phyloP scores from a whole-genome alignment of 2,113 vertebrate species.

The Polyodon spathula region DNA sequence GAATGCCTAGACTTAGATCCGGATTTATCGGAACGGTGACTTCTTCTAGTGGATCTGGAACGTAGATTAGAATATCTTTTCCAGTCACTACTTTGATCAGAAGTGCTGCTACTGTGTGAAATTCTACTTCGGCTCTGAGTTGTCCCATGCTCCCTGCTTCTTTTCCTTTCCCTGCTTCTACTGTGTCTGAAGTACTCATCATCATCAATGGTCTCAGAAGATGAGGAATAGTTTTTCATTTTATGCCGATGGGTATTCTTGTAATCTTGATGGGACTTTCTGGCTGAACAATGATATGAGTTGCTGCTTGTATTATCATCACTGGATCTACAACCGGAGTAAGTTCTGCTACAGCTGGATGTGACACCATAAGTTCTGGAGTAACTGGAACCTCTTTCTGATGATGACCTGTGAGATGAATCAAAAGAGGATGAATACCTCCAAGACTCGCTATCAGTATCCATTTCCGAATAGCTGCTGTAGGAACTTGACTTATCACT shows the following conservation, averaged over 20 bases:
- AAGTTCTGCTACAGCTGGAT: conserved; percentile 28
- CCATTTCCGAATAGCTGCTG: conserved; percentile 32
- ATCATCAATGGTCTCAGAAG: conserved; percentile 23
- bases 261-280: conserved; percentile 39
- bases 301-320: conserved; percentile 21
- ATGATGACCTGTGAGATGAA: conserved; percentile 26
- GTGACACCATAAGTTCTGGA: conserved; percentile 34
- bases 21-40: conserved; percentile 24
- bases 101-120: conserved; percentile 47
- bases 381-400: conserved; percentile 34
- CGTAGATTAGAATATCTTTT: conserved; percentile 18
- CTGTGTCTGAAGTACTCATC: conserved; percentile 18
- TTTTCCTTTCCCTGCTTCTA: conserved; percentile 27
- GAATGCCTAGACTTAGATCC: conserved; percentile 25
- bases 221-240: conserved; percentile 44
- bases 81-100: conserved; percentile 37
- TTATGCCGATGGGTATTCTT: conserved; percentile 33
- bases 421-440: conserved; percentile 34
- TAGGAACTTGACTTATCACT: conserved; percentile 31
- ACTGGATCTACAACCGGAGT: conserved; percentile 19
- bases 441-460: conserved; percentile 34
- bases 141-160: conserved; percentile 29
- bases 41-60: conserved; percentile 22
- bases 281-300: conserved; percentile 36
- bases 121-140: conserved; percentile 39